Conservation (phyloP, 2,888 invertebrate species). For the Ptilodon capucinus region DNA sequence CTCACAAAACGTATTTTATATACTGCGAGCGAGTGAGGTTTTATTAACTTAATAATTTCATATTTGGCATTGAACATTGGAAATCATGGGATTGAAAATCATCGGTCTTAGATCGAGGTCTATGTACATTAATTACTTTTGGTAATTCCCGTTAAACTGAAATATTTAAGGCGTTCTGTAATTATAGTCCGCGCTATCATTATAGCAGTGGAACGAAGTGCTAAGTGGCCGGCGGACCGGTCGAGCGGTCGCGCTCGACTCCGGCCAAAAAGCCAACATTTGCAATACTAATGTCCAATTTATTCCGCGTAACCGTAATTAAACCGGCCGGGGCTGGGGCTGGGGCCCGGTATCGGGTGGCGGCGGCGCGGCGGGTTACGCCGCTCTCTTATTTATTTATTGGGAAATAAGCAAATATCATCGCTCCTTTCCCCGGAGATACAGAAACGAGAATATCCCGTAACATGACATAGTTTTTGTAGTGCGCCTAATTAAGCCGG, state of each 20-base stretch:
- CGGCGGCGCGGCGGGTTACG: neutral
- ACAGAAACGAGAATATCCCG: neutral
- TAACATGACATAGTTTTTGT: neutral
- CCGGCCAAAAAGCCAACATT: neutral
- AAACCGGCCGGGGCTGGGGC: neutral
- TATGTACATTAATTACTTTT: too few relatives aligned
- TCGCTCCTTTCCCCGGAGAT: neutral
- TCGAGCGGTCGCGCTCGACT: neutral
- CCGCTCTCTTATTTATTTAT: neutral
- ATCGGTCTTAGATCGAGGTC: too few relatives aligned
- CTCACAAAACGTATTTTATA: too few relatives aligned
- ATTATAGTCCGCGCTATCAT: neutral
- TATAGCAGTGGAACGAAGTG: neutral
- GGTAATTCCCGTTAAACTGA: too few relatives aligned
- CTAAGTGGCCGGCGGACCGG: neutral
- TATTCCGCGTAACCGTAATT: neutral
- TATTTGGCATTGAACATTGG: too few relatives aligned
- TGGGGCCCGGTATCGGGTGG: neutral
- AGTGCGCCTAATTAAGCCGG: neutral
- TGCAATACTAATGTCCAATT: conserved; percentile 5
- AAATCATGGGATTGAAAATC: too few relatives aligned
- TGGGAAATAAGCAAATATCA: neutral
- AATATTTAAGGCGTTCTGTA: too few relatives aligned
- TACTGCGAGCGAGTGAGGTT: too few relatives aligned
- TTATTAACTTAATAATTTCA: too few relatives aligned